Conservation (phyloP, 2,113 vertebrate species). For the Polyodon spathula region DNA sequence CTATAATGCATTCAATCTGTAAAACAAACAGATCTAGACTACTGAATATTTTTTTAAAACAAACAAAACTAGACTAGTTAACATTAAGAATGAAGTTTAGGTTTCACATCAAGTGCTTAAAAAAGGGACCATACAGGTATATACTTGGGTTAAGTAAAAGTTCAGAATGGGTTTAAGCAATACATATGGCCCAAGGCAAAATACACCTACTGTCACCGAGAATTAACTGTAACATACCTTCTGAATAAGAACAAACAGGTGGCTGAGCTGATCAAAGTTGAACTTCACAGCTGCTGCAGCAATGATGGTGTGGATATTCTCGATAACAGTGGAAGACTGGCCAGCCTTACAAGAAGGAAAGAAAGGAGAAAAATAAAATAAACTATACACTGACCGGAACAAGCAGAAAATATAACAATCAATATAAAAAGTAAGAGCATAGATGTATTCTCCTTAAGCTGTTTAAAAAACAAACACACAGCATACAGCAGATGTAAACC, state of each 20-base stretch:
- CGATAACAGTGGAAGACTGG: slow-evolving; percentile 95
- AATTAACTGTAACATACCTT: slow-evolving; percentile 58
- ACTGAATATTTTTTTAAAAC: too few relatives aligned
- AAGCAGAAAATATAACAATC: background rate
- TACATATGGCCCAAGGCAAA: background rate
- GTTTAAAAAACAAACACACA: too few relatives aligned
- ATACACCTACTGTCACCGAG: background rate
- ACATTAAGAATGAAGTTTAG: too few relatives aligned
- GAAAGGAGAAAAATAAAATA: background rate
- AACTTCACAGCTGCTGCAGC: slow-evolving; percentile 96
- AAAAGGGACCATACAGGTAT: too few relatives aligned
- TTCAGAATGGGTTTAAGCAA: background rate
- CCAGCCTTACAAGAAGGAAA: slow-evolving; percentile 63
- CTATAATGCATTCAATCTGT: too few relatives aligned
- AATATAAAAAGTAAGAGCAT: too few relatives aligned
- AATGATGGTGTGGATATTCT: slow-evolving; percentile 96
- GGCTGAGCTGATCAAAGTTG: slow-evolving; percentile 89
- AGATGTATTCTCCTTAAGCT: too few relatives aligned
- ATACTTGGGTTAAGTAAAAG: too few relatives aligned
- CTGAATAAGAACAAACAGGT: slow-evolving; percentile 94
- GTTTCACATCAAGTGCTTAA: too few relatives aligned
- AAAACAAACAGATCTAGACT: too few relatives aligned
- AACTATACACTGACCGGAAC: background rate
- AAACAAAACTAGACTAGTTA: too few relatives aligned
- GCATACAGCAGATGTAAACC: background rate